Evolutionary conservation across 2,113 vertebrate genomes (phyloP).

Genomic region (human): GRCh38 chr7:109936501-109937000

Average conservation of each 20-base stretch:
- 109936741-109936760: neutral
- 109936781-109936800: too few species aligned
- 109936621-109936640: neutral
- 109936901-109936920: too few species aligned
- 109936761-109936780: too few species aligned
- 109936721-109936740: neutral
- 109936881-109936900: too few species aligned
- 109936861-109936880: too few species aligned
- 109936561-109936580: neutral
- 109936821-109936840: too few species aligned
- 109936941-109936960: too few species aligned
- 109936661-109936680: neutral
- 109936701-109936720: neutral
- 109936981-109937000: too few species aligned
- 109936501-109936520: neutral
- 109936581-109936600: neutral
- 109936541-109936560: neutral
- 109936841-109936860: too few species aligned
- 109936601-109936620: neutral
- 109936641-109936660: neutral
- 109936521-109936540: neutral
- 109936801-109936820: too few species aligned
- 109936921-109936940: too few species aligned
- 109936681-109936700: neutral
- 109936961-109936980: too few species aligned